phyloP scores from a whole-genome alignment of 2,113 vertebrate species.

The Chionomys nivalis region DNA sequence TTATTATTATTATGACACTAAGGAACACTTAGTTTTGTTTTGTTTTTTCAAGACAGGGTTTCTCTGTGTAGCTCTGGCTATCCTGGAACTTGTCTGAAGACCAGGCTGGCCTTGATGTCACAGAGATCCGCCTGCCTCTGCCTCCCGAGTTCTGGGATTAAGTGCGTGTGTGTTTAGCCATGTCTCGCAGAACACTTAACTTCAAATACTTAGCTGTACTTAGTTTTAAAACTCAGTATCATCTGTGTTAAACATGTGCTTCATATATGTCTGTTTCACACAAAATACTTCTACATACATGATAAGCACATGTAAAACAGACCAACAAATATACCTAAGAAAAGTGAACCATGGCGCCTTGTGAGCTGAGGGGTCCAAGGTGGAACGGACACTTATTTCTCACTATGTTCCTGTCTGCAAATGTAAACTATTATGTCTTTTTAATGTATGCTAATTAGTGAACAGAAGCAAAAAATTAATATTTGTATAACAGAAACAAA shows the following conservation, averaged over 20 bases:
- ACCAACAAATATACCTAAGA: not conserved
- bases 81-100: not conserved
- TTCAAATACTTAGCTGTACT: not conserved
- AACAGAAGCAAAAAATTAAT: conserved; percentile 23
- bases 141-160: not conserved
- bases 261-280: not conserved
- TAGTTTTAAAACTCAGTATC: conserved; percentile 21
- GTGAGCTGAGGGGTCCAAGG: not conserved
- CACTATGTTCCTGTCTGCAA: not conserved
- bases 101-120: not conserved
- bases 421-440: conserved; percentile 26
- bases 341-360: not conserved
- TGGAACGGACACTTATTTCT: not conserved
- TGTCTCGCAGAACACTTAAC: not conserved
- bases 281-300: not conserved
- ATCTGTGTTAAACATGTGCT: not conserved
- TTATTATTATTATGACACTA: not conserved
- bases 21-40: not conserved
- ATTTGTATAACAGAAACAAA: conserved; percentile 6
- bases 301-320: not conserved
- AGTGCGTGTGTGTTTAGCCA: not conserved
- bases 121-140: not conserved
- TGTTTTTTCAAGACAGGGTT: not conserved
- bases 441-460: conserved; percentile 15
- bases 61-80: not conserved